phyloP scores from a whole-genome alignment of 2,888 invertebrate species.

The Catonia carolina region DNA sequence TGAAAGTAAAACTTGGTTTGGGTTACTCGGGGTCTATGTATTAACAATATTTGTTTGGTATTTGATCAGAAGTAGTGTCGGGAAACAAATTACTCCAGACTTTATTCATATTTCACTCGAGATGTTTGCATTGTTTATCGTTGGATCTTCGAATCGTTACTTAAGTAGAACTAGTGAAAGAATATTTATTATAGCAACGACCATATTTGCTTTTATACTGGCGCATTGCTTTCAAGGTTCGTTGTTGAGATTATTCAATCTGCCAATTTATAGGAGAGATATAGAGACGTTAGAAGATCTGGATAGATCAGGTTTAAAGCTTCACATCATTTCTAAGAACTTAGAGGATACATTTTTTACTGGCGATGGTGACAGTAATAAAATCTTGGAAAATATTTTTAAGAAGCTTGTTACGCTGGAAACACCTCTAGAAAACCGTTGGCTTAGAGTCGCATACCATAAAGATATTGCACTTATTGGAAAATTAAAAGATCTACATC shows the following conservation, averaged over 20 bases:
- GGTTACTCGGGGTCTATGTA: not conserved
- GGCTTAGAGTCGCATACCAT: not conserved
- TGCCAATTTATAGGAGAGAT: not conserved
- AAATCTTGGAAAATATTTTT: not conserved
- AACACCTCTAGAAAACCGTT: not conserved
- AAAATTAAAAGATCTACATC: not conserved
- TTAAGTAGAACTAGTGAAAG: not conserved
- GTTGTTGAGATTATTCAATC: not conserved
- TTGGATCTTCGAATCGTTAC: not conserved
- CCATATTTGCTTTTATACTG: not conserved
- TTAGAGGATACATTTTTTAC: conserved; percentile 2
- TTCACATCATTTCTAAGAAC: not conserved
- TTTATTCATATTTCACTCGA: not conserved
- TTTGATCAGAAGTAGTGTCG: not conserved
- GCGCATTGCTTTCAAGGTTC: not conserved
- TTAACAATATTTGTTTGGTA: not conserved
- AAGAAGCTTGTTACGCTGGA: not conserved
- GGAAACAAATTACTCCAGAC: not conserved
- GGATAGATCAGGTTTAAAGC: not conserved
- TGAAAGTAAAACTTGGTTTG: not conserved
- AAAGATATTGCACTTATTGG: conserved; percentile 2
- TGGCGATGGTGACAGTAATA: not conserved
- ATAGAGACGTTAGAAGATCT: conserved; percentile 3
- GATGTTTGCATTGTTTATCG: not conserved
- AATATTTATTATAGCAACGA: not conserved